Conservation (phyloP, 2,797 vertebrate genomes). For the Propithecus deckenii region DNA sequence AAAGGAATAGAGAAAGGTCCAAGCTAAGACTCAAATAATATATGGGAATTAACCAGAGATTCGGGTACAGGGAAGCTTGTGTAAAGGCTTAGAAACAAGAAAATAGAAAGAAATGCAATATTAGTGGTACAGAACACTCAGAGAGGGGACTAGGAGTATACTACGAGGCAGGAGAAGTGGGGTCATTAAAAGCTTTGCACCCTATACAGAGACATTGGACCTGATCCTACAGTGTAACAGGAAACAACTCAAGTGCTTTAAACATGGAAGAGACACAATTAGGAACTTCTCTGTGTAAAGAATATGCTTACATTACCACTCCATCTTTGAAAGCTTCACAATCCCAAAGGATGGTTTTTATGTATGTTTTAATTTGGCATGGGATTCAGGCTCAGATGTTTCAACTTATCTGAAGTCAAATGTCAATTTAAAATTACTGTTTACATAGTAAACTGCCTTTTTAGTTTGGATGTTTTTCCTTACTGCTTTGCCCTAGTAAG, state of each 20-base stretch:
- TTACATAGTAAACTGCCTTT: slow-evolving; percentile 72
- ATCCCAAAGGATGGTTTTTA: slow-evolving; percentile 66
- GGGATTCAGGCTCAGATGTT: slow-evolving; percentile 73
- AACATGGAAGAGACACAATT: neutral
- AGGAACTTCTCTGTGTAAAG: neutral
- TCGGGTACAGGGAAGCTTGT: neutral
- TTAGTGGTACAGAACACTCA: neutral
- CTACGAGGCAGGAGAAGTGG: neutral
- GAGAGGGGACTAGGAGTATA: neutral
- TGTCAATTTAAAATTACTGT: slow-evolving; percentile 80
- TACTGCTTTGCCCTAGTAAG: slow-evolving; percentile 58
- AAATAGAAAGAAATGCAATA: neutral
- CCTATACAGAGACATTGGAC: neutral
- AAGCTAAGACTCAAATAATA: neutral
- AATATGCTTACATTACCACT: slow-evolving; percentile 6
- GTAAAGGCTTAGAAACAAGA: neutral
- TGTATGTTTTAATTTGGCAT: slow-evolving; percentile 74
- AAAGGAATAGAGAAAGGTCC: neutral
- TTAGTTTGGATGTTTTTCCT: slow-evolving; percentile 68
- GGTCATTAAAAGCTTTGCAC: neutral
- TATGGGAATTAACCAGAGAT: neutral
- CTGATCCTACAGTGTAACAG: neutral
- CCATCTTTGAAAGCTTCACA: slow-evolving; percentile 23
- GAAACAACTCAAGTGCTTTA: neutral
- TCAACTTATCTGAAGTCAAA: slow-evolving; percentile 79